Conservation (phyloP, 1,140 invertebrate genomes). For the Drosophila athabasca region DNA sequence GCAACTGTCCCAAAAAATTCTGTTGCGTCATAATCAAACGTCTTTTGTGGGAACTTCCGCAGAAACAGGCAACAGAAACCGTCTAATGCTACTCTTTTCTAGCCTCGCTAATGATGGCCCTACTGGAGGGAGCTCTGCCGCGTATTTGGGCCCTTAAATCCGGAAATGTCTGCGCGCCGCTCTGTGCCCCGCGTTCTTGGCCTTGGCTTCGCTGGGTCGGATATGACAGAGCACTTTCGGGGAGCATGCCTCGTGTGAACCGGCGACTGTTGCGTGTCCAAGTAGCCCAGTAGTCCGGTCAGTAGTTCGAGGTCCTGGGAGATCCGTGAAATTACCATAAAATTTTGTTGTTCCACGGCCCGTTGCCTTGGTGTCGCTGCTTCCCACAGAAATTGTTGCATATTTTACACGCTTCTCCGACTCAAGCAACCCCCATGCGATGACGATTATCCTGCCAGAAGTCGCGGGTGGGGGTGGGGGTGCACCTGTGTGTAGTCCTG, state of each 20-base stretch:
- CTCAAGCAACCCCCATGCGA: constrained; percentile 48
- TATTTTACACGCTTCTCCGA: constrained; percentile 74
- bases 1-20: constrained; percentile 62
- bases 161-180: constrained; percentile 49
- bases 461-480: constrained; percentile 13
- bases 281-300: constrained; percentile 31
- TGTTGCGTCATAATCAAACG: constrained; percentile 76
- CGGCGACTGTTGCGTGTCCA: constrained; percentile 21
- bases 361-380: constrained; percentile 61
- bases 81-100: constrained; percentile 43
- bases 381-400: constrained; percentile 58
- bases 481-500: constrained; percentile 45
- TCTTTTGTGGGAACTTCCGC: constrained; percentile 75
- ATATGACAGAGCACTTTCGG: constrained; percentile 60
- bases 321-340: constrained; percentile 68
- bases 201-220: constrained; percentile 33
- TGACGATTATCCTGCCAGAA: constrained; percentile 51
- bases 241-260: constrained; percentile 57
- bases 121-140: constrained; percentile 30
- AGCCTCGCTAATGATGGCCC: constrained; percentile 59
- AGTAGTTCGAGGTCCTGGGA: constrained; percentile 17
- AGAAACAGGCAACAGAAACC: constrained; percentile 18
- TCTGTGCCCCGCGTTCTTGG: too few species aligned
- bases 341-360: constrained; percentile 29
- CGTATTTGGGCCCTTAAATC: constrained; percentile 66